Evolutionary conservation across 2,797 vertebrate genomes (phyloP).

Genomic region (Acanthopagrus latus): DNA sequence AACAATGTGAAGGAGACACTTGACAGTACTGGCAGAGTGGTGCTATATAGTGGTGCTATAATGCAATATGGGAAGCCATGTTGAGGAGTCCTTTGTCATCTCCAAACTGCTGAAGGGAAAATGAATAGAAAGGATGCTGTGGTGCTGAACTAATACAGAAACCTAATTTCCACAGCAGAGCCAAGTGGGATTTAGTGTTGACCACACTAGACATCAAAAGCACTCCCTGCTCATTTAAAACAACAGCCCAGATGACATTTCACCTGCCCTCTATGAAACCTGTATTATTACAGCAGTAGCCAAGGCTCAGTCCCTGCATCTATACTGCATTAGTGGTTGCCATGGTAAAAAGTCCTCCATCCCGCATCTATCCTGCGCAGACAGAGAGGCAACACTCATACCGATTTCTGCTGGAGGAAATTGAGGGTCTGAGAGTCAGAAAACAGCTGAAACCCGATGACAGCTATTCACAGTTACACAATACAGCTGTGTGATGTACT

Average conservation of each 20-base stretch:
- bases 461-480: slow-evolving; percentile 47
- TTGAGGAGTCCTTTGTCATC: slow-evolving; percentile 56
- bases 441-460: slow-evolving; percentile 52
- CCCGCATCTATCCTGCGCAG: slow-evolving; percentile 62
- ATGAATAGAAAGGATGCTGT: slow-evolving; percentile 46
- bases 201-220: slow-evolving; percentile 72
- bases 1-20: slow-evolving; percentile 76
- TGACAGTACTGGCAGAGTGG: slow-evolving; percentile 52
- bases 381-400: slow-evolving; percentile 63
- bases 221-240: slow-evolving; percentile 62
- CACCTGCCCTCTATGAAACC: slow-evolving; percentile 72
- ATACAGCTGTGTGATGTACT: slow-evolving; percentile 46
- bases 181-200: slow-evolving; percentile 68
- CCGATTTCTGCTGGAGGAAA: slow-evolving; percentile 52
- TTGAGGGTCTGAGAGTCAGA: slow-evolving; percentile 59
- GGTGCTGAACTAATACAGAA: slow-evolving; percentile 58
- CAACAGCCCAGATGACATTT: slow-evolving; percentile 70
- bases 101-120: slow-evolving; percentile 49
- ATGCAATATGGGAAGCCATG: slow-evolving; percentile 53
- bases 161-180: slow-evolving; percentile 60
- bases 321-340: slow-evolving; percentile 81
- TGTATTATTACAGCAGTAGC: slow-evolving; percentile 63
- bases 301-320: slow-evolving; percentile 65
- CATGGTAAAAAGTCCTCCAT: slow-evolving; percentile 81
- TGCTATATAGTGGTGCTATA: slow-evolving; percentile 56